Evolutionary conservation across 2,888 invertebrate genomes (phyloP).

Genomic region (Noctua fimbriata): DNA sequence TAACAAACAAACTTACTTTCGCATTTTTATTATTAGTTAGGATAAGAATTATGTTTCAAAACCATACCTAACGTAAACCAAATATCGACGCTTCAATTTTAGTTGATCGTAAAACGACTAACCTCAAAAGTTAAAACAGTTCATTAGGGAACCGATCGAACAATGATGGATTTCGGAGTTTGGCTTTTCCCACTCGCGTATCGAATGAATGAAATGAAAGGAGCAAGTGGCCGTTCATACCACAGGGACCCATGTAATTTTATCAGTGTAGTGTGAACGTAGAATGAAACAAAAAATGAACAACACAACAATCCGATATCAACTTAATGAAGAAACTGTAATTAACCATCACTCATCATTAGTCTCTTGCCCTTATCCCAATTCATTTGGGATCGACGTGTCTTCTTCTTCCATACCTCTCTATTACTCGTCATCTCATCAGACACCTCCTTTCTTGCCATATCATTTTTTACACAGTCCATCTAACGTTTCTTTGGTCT

Average conservation of each 20-base stretch:
- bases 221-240: not conserved
- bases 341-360: too few relatives aligned
- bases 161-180: not conserved
- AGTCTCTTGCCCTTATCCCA: too few relatives aligned
- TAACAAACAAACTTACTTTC: too few relatives aligned
- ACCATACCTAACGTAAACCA: not conserved
- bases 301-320: not conserved
- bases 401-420: too few relatives aligned
- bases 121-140: not conserved
- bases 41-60: too few relatives aligned
- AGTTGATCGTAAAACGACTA: not conserved
- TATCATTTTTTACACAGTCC: too few relatives aligned
- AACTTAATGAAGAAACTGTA: constrained; percentile 17
- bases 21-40: too few relatives aligned
- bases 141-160: not conserved
- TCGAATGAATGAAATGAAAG: not conserved
- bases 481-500: too few relatives aligned
- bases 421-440: too few relatives aligned
- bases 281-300: not conserved
- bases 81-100: not conserved
- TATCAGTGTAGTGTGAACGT: not conserved
- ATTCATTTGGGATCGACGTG: too few relatives aligned
- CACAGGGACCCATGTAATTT: not conserved
- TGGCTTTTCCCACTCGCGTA: not conserved
- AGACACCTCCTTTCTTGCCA: too few relatives aligned